phyloP scores from a whole-genome alignment of 2,888 invertebrate genomes.

The Anagyrus pseudococci region DNA sequence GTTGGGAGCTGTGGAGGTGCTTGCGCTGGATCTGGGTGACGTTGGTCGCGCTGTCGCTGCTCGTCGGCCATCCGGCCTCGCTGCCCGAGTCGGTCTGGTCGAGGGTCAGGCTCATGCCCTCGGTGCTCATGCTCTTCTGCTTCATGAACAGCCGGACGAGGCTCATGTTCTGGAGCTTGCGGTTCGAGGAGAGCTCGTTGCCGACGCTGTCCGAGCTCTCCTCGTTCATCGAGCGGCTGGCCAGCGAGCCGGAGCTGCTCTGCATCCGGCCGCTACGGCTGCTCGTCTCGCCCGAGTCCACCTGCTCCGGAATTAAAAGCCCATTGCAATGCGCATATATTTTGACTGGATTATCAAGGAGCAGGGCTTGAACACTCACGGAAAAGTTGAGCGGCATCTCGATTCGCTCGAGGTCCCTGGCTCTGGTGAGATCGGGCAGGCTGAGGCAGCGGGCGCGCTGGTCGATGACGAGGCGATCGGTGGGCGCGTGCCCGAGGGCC shows the following conservation, averaged over 20 bases:
- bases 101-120: slow-evolving; percentile 74
- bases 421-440: slow-evolving; percentile 72
- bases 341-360: background rate
- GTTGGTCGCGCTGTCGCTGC: slow-evolving; percentile 66
- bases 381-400: slow-evolving; percentile 69
- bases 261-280: slow-evolving; percentile 52
- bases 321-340: background rate
- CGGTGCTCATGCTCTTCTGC: slow-evolving; percentile 84
- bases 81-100: slow-evolving; percentile 76
- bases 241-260: slow-evolving; percentile 50
- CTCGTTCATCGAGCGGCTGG: slow-evolving; percentile 57
- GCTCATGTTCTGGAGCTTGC: slow-evolving; percentile 76
- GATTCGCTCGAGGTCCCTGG: slow-evolving; percentile 48
- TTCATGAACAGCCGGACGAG: slow-evolving; percentile 89
- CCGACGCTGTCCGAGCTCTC: slow-evolving; percentile 55
- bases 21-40: slow-evolving; percentile 54
- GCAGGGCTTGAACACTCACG: slow-evolving; percentile 68
- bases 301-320: slow-evolving; percentile 39
- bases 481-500: no score
- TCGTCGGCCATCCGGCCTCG: slow-evolving; percentile 76
- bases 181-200: slow-evolving; percentile 46
- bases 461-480: background rate
- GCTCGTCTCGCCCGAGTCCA: slow-evolving; percentile 57
- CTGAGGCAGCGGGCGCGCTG: slow-evolving; percentile 72
- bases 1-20: no score